phyloP scores from a whole-genome alignment of 1,140 invertebrate species.

The Achroia grisella region DNA sequence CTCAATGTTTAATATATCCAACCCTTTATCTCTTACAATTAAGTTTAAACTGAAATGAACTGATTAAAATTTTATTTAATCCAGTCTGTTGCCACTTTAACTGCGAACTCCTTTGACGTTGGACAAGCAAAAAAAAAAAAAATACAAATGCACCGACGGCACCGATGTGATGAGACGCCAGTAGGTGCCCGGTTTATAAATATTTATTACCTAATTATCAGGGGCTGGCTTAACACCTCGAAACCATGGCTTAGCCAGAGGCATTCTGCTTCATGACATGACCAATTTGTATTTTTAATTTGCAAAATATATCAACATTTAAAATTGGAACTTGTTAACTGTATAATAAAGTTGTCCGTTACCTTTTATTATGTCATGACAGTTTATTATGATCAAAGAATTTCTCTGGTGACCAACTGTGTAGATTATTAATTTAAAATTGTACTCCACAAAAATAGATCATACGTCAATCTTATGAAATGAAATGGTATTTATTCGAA shows the following conservation, averaged over 20 bases:
- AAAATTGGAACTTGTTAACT: conserved; percentile 28
- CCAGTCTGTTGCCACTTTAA: neutral
- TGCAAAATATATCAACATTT: conserved; percentile 8
- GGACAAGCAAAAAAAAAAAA: conserved; percentile 36
- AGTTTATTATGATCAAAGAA: no score
- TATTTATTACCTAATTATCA: conserved; percentile 65
- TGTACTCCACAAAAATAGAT: no score
- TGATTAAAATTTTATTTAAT: no score
- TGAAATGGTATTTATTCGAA: no score
- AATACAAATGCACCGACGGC: conserved; percentile 22
- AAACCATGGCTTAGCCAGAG: conserved; percentile 25
- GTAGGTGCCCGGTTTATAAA: conserved; percentile 51
- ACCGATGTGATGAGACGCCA: conserved; percentile 30
- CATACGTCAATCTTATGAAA: no score
- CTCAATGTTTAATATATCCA: no score
- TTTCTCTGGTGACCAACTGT: no score
- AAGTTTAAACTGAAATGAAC: no score
- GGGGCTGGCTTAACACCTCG: conserved; percentile 33
- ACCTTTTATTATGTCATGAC: conserved; percentile 24
- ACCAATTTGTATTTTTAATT: conserved; percentile 20
- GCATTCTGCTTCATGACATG: conserved; percentile 19
- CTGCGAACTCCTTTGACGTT: conserved; percentile 33
- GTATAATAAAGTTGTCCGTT: conserved; percentile 40
- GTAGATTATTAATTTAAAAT: no score
- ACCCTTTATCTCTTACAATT: no score